Conservation (phyloP, 2,888 invertebrate genomes). For the Blastobasis adustella region DNA sequence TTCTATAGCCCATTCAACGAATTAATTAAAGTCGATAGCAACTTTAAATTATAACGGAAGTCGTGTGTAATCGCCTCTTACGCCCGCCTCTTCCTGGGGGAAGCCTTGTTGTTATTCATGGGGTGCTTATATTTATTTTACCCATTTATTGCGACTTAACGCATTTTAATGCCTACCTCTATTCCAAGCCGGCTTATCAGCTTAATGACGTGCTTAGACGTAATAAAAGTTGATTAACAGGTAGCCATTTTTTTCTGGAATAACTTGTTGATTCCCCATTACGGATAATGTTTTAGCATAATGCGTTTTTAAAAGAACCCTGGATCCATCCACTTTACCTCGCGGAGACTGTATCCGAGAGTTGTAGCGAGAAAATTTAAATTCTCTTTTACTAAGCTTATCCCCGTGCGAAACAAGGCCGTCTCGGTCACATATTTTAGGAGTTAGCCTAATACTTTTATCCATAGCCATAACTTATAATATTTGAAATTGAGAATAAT, state of each 20-base stretch:
- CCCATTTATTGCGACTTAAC: slow-evolving; percentile 16
- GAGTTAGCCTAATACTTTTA: too few species aligned
- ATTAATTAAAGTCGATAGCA: slow-evolving; percentile 24
- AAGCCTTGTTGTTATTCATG: slow-evolving; percentile 42
- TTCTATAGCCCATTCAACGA: background rate
- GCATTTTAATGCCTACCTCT: slow-evolving; percentile 26
- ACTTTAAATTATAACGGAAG: slow-evolving; percentile 43
- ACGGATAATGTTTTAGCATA: background rate
- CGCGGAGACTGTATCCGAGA: background rate
- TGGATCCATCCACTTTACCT: background rate
- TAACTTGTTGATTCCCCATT: slow-evolving; percentile 2
- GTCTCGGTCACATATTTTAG: background rate
- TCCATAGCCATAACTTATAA: too few species aligned
- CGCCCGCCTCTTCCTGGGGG: slow-evolving; percentile 37
- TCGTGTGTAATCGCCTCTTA: slow-evolving; percentile 32
- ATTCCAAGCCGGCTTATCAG: slow-evolving; percentile 31
- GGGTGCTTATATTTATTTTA: slow-evolving; percentile 30
- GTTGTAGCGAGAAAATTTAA: background rate
- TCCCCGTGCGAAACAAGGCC: background rate
- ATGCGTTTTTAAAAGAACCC: background rate
- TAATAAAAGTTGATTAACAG: slow-evolving; percentile 14
- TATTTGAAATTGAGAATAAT: too few species aligned
- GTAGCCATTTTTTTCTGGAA: slow-evolving; percentile 1
- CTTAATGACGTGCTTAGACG: slow-evolving; percentile 15
- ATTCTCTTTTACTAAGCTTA: background rate